These are phyloP conservation scores for Morelia viridis DNA, from an alignment of 2,797 vertebrate genomes.

Conservation along the genomic window DNA sequence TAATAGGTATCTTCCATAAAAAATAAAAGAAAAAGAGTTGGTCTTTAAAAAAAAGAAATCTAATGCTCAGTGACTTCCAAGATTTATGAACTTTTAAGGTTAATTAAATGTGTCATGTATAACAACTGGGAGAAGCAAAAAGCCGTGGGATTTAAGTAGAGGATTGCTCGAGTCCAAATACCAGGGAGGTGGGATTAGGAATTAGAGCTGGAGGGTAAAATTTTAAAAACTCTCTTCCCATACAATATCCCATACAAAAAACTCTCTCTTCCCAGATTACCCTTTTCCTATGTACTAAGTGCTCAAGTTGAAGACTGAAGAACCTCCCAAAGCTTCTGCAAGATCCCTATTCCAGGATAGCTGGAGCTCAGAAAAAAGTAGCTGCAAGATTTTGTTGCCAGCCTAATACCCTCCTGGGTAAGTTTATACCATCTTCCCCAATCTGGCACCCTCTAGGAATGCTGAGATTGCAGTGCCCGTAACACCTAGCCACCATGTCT, in stretches of 20 bases:
- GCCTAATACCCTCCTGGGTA: neutral
- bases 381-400: neutral
- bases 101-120: neutral
- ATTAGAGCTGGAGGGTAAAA: neutral
- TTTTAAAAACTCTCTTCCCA: neutral
- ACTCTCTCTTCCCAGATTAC: neutral
- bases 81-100: neutral
- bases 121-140: neutral
- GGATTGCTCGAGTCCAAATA: neutral
- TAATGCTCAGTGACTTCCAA: neutral
- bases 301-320: neutral
- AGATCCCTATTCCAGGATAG: neutral
- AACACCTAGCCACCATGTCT: neutral
- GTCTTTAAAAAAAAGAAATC: neutral
- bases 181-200: neutral
- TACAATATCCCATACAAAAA: no score
- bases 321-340: neutral
- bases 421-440: neutral
- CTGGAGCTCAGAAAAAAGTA: neutral
- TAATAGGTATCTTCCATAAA: neutral
- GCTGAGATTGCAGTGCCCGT: neutral
- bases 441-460: neutral
- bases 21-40: neutral
- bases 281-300: neutral
- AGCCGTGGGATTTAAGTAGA: neutral